Evolutionary conservation across 2,113 vertebrate species (phyloP), one percentile per base, ranked within the genome.

Genomic region (Notothenia coriiceps): DNA sequence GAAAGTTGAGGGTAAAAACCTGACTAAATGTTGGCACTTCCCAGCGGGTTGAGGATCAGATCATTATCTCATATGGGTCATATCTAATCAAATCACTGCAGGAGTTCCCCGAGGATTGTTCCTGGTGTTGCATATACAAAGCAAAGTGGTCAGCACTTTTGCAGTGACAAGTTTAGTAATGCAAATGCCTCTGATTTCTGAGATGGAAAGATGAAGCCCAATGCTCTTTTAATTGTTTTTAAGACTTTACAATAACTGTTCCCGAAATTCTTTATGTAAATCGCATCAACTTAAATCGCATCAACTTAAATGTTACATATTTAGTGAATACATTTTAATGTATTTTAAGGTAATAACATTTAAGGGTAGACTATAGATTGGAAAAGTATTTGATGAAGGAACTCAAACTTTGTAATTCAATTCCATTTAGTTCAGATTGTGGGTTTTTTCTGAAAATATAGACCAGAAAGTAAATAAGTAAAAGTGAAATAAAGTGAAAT

Each of bases 381-480:
- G 50, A 49, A 67, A 60, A 68, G 40, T 82, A 88, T 84, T 29
- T 59, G 9, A 74, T 64, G 40, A 59, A 8, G 14, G 22, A 70
- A 74, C 2, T 61, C 47, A 68, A 55, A 13, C 33, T 1, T 29
- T 29, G 29, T 29, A 29, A 29, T 3, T 47, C 63, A 72, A 2
- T 67, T 35, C 65, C 50, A 70, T 18, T 73, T 10, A 46, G 46
- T 50, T 33, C 33, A 63, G 60, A 56, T 33, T 80, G 49, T 54
- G 55, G 55, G 29, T 60, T 62, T 66, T 82, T 20, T 69, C 77
- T 90, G 35, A 57, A 68, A 62, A 72, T 50, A 4, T 14, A 85
- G 64, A 83, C 81, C 69, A 56, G 22, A 63, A 84, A 85, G 57
- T 77, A 67, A 72, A 44, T 67, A 14, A 49, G 54, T 64, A 13